Percentiles rank a stretch among this genome's conserved stretches.
These are phyloP conservation scores for Rhysida immarginata DNA, from an alignment of 1,140 invertebrate genomes.

Conservation along the genomic window DNA sequence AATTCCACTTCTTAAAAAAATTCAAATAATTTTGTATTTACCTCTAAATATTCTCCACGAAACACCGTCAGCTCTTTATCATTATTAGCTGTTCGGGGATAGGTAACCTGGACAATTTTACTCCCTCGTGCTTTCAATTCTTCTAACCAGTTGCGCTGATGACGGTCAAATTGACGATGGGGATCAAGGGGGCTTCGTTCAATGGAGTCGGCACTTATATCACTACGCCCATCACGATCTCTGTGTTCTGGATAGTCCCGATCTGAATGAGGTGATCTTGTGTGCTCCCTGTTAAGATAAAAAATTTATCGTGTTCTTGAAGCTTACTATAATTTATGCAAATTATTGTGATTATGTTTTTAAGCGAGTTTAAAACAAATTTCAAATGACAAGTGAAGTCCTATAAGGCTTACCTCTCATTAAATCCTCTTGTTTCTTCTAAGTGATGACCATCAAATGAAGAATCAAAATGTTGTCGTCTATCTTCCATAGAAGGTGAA, in stretches of 20 bases:
- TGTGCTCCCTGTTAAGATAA: background rate
- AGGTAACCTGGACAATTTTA: conserved; percentile 81
- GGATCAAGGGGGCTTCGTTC: conserved; percentile 40
- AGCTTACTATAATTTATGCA: background rate
- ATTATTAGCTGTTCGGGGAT: conserved; percentile 91
- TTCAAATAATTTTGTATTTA: no score
- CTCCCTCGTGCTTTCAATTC: conserved; percentile 37
- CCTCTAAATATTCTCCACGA: conserved; percentile 88
- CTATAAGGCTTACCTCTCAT: conserved; percentile 3
- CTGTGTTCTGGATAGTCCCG: conserved; percentile 10
- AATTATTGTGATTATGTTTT: no score
- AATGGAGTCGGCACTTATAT: conserved; percentile 59
- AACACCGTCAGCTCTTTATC: conserved; percentile 93
- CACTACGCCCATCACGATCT: conserved; percentile 37
- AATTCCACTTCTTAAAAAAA: no score
- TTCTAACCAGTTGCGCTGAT: conserved; percentile 27
- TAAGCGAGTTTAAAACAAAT: no score
- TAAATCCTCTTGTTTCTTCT: background rate
- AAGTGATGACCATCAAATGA: background rate
- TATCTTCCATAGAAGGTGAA: conserved; percentile 6
- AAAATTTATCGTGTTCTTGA: no score
- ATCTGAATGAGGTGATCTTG: conserved; percentile 10
- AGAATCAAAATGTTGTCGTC: background rate
- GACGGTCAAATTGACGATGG: conserved; percentile 32
- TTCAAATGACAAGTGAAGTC: no score